Evolutionary conservation across 2,888 invertebrate species (phyloP), one percentile per base, ranked within the genome.

Genomic region (Drosophila anomalata): DNA sequence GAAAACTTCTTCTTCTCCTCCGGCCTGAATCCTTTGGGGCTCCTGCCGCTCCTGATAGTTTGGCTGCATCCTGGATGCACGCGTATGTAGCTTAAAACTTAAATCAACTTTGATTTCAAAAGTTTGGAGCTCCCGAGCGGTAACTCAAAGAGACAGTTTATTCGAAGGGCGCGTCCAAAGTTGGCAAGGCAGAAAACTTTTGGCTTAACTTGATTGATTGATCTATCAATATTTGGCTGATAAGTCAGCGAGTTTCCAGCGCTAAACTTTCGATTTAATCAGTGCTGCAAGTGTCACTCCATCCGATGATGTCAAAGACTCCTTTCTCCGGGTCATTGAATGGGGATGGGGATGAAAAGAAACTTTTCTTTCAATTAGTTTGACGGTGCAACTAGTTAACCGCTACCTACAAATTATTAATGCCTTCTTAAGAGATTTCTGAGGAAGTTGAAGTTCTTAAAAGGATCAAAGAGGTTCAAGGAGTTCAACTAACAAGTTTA

Each of bases 181-280:
- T 60, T 68, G 51, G 14, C 59, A 22, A 51, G 41, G 47, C 31
- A 20, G 46, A 56, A 69, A 82, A 82, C 60, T 82, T 87, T 87
- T 87, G 70, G 58, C 59, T 46, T 56, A 72, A 78, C 73, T 78
- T 67, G 84, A 75, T 78, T 81, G 87, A 80, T 84, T 82, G 82
- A 84, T 84, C 81, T 87, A 84, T 84, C 87, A 82, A 87, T 87
- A 82, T 84, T 87, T 76, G 82, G 77, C 78, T 78, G 85, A 82
- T 85, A 78, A 75, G 75, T 82, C 75, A 66, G 20, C 67, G 57
- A 71, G 36, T 50, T 65, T 63, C 46, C 20, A 51, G 53, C 24
- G 39, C 29, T 20, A 70, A 87, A 87, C 73, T 82, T 82, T 80
- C 66, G 77, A 81, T 81, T 81, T 78, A 85, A 82, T 82, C 87